These are phyloP conservation scores for Drosophila chauvacae DNA, from an alignment of 1,140 invertebrate genomes.

Conservation along the genomic window DNA sequence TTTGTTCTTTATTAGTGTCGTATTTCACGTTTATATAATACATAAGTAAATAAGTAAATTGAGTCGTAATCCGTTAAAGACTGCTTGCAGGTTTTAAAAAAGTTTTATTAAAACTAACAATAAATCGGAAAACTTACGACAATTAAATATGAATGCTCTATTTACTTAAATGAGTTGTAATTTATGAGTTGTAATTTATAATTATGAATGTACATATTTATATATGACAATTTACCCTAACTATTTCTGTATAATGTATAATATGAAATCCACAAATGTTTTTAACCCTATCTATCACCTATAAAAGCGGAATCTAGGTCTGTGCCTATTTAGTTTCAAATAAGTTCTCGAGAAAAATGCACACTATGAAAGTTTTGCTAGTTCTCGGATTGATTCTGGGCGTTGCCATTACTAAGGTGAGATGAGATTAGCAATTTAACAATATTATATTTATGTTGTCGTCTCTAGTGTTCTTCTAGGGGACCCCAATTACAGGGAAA, in stretches of 20 bases:
- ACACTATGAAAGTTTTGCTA: conserved; percentile 30
- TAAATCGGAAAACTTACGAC: no score
- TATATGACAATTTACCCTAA: no score
- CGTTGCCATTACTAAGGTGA: conserved; percentile 12
- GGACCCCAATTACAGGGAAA: neutral
- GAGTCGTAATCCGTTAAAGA: no score
- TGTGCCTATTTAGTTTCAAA: conserved; percentile 9
- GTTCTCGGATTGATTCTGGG: conserved; percentile 21
- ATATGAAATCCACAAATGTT: neutral
- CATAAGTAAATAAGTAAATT: no score
- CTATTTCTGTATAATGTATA: neutral
- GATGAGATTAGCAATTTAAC: neutral
- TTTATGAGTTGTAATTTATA: no score
- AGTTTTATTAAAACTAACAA: no score
- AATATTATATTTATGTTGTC: neutral
- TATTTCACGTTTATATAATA: no score
- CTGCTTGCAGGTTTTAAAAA: no score
- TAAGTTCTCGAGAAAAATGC: conserved; percentile 18
- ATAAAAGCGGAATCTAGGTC: conserved; percentile 30
- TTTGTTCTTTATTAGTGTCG: no score
- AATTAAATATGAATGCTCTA: no score
- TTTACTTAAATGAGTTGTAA: no score
- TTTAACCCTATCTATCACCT: neutral
- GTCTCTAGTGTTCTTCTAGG: neutral
- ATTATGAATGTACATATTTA: no score